Evolutionary conservation across 37 sponge, comb jelly and placozoan genomes (phyloP).

Genomic region (Beroe ovata): DNA sequence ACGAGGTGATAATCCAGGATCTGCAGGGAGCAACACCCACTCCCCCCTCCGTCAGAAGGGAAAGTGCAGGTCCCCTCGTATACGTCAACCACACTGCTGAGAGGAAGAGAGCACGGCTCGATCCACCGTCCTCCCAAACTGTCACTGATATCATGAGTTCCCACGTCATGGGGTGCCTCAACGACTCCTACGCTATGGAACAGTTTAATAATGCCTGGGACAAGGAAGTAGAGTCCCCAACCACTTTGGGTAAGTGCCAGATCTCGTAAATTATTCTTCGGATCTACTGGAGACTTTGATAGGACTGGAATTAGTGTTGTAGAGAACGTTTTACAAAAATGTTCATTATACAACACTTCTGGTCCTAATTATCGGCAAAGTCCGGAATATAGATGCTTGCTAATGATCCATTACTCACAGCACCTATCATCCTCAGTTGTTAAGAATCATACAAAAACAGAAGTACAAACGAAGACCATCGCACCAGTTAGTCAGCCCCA

Average conservation of each 20-base stretch:
- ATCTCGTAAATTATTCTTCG: no score
- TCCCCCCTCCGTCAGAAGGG: neutral
- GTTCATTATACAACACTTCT: neutral
- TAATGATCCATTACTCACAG: no score
- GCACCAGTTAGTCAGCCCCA: no score
- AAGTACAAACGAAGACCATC: no score
- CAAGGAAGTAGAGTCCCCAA: slow-evolving; percentile 48
- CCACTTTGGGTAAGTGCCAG: no score
- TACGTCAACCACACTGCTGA: neutral
- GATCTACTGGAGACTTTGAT: no score
- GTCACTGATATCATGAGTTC: slow-evolving; percentile 21
- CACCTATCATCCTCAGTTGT: no score
- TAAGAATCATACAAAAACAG: no score
- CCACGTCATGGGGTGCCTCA: neutral
- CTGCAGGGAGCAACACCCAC: neutral
- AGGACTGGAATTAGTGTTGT: no score
- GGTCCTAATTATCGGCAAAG: neutral
- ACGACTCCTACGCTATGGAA: slow-evolving; percentile 39
- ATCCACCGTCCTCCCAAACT: neutral
- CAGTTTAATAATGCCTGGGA: slow-evolving; percentile 51
- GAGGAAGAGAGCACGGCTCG: slow-evolving; percentile 3
- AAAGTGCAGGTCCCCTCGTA: neutral
- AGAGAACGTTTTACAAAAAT: no score
- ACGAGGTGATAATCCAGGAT: neutral
- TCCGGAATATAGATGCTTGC: neutral